Evolutionary conservation across 2,797 vertebrate genomes (phyloP).

Genomic region (Monodelphis domestica): DNA sequence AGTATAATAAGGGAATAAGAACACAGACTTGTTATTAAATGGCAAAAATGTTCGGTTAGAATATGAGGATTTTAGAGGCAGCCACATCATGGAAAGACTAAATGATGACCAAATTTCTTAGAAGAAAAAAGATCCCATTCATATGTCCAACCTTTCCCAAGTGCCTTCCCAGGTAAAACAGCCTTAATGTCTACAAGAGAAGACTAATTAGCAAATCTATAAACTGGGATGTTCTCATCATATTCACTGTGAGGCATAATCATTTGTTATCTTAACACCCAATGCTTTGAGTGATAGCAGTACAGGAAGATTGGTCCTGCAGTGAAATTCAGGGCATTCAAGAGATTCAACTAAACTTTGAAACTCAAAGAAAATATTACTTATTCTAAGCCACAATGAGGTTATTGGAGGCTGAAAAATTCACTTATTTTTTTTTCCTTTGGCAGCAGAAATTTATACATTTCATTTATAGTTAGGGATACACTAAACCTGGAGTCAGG

Average conservation of each 20-base stretch:
- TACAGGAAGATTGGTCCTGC: not conserved
- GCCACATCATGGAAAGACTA: not conserved
- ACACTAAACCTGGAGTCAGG: not conserved
- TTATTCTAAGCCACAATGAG: not conserved
- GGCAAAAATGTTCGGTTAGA: constrained; percentile 25
- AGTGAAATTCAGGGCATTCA: not conserved
- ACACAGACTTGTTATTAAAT: constrained; percentile 82
- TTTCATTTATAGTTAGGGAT: not conserved
- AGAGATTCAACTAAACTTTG: not conserved
- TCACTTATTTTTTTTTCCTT: not conserved
- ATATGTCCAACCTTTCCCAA: not conserved
- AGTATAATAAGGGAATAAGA: constrained; percentile 76
- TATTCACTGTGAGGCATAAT: constrained; percentile 14
- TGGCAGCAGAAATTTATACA: not conserved
- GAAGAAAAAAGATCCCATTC: not conserved
- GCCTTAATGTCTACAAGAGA: not conserved
- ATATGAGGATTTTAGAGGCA: constrained; percentile 44
- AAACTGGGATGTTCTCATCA: not conserved
- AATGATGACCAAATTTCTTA: constrained; percentile 41
- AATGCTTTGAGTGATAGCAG: not conserved
- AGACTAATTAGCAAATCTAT: not conserved
- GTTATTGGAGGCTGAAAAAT: not conserved
- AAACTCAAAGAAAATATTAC: constrained; percentile 21
- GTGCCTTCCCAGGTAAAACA: constrained; percentile 11
- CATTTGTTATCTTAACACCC: constrained; percentile 20